Conservation (phyloP, 2,113 vertebrate species). For the Gambusia holbrooki region DNA sequence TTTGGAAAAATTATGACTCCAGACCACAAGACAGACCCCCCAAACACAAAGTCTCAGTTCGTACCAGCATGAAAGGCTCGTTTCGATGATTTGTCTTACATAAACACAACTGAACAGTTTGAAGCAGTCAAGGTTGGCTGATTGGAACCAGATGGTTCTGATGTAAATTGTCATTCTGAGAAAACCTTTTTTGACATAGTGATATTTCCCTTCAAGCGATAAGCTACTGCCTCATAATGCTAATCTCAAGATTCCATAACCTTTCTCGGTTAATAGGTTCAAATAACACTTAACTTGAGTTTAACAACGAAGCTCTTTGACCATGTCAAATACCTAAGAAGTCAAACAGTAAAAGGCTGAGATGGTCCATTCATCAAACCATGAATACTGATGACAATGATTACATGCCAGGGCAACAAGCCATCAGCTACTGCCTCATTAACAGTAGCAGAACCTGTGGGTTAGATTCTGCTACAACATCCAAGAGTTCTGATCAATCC, state of each 20-base stretch:
- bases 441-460: too few relatives aligned
- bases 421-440: too few relatives aligned
- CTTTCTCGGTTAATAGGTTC: not conserved
- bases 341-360: too few relatives aligned
- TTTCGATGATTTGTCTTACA: conserved; percentile 52
- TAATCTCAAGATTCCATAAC: not conserved
- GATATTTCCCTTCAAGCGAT: too few relatives aligned
- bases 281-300: not conserved
- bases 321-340: too few relatives aligned
- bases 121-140: conserved; percentile 32
- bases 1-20: conserved; percentile 24
- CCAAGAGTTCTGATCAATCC: too few relatives aligned
- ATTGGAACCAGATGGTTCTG: conserved; percentile 63
- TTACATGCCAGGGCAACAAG: too few relatives aligned
- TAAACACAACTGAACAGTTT: conserved; percentile 38
- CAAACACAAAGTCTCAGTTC: conserved; percentile 50
- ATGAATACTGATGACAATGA: too few relatives aligned
- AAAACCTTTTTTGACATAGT: not conserved
- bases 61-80: conserved; percentile 43
- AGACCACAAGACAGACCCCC: conserved; percentile 69
- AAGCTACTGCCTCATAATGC: not conserved
- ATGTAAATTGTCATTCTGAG: not conserved
- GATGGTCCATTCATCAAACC: too few relatives aligned
- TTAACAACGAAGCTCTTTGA: not conserved
- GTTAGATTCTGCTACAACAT: too few relatives aligned